phyloP scores from a whole-genome alignment of 2,888 invertebrate genomes.

The Standfussiana lucernea region DNA sequence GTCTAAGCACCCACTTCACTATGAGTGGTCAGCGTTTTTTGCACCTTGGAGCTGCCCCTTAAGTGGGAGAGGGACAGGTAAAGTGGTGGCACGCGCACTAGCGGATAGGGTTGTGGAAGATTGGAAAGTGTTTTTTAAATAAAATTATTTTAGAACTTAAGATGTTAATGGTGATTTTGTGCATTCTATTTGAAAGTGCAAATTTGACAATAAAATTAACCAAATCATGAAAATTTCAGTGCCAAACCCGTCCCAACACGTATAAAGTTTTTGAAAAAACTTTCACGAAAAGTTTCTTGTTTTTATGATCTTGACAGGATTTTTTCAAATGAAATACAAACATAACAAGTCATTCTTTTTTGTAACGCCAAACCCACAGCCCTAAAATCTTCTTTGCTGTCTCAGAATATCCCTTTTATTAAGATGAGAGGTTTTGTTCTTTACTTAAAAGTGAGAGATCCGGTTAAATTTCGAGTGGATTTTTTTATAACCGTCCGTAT shows the following conservation, averaged over 20 bases:
- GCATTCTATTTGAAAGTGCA: background rate
- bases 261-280: background rate
- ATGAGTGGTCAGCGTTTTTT: constrained; percentile 86
- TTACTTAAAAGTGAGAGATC: constrained; percentile 86
- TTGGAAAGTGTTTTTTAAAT: background rate
- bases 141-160: background rate
- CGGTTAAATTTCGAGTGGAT: constrained; percentile 74
- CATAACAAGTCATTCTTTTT: background rate
- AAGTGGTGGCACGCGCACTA: constrained; percentile 85
- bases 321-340: background rate
- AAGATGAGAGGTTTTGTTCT: constrained; percentile 81
- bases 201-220: background rate
- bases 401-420: constrained; percentile 74
- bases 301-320: background rate
- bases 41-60: constrained; percentile 67
- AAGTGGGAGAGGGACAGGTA: constrained; percentile 54
- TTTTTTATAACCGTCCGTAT: constrained; percentile 62
- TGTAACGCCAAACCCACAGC: constrained; percentile 15
- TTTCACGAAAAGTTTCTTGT: background rate
- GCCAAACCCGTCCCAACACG: background rate
- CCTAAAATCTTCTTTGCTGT: constrained; percentile 73
- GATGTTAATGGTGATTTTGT: background rate
- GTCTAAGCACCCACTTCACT: constrained; percentile 77
- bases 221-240: background rate
- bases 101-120: constrained; percentile 55